Evolutionary conservation across 2,113 vertebrate species (phyloP), one percentile per base, ranked within the genome.

Genomic region (Pollachius pollachius): DNA sequence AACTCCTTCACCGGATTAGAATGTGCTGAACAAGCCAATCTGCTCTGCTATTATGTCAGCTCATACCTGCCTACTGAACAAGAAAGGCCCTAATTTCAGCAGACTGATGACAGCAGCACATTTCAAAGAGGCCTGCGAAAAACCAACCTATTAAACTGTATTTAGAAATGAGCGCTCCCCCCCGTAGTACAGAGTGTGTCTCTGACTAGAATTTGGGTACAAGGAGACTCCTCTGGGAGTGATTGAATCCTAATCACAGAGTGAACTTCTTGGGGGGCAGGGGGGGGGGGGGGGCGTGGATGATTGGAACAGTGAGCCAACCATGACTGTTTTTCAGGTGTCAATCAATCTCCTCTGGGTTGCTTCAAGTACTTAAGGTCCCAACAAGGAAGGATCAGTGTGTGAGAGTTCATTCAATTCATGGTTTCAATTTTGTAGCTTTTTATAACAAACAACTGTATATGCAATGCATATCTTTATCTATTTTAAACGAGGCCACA

Each of bases 181-280:
- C 64, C 71, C 73, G 85, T 84, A 77, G 78, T 68, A 52, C 2
- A 8, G 37, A 41, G 37, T 41, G 63, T 64, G 58, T 66, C 71
- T 67, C 77, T 68, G 67, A 41, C 37, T 41, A 41, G 37, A 1
- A 11, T 11, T 21, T 74, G n/a, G 52, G 73, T 65, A 67, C 79
- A 72, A 17, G 25, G 73, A 78, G 80, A 78, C 71, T 70, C 70
- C 79, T 72, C 73, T 6, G 12, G 62, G 68, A 69, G 75, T n/a
- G 70, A 52, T 77, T 79, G 85, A 88, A 86, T 87, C 85, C 88
- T 89, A 87, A 90, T 89, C 81, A 79, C 52, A 48, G 62, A 15
- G 48, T 64, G 64, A 83, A 85, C 80, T 75, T 57, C 71, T 75
- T 62, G 41, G 41, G 41, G 37, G 37, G n/a, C n/a, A n/a, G n/a